Evolutionary conservation across 2,113 vertebrate species (phyloP).

Genomic region (Ceyx margarethae): DNA sequence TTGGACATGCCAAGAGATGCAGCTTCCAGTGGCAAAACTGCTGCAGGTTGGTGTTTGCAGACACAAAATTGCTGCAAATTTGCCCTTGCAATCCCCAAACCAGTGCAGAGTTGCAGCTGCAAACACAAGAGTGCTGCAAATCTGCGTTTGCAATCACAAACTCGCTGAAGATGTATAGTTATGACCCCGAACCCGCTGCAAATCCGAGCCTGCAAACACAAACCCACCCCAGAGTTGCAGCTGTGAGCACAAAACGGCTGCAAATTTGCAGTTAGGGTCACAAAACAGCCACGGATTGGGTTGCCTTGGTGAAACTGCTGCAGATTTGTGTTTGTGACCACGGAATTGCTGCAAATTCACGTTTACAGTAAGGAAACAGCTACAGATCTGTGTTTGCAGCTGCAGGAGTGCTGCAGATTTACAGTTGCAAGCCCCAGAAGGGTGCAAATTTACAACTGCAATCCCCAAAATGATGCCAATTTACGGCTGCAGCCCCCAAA

Average conservation of each 20-base stretch:
- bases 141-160: rapidly evolving
- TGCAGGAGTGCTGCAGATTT: background rate
- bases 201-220: rapidly evolving
- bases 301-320: too few relatives aligned
- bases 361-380: too few relatives aligned
- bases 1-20: rapidly evolving
- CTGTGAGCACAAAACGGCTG: background rate
- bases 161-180: rapidly evolving
- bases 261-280: rapidly evolving
- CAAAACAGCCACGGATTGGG: too few relatives aligned
- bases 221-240: background rate
- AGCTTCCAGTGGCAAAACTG: rapidly evolving
- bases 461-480: background rate
- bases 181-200: rapidly evolving
- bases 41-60: background rate
- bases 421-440: background rate
- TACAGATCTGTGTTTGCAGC: too few relatives aligned
- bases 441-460: background rate
- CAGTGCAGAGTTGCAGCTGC: rapidly evolving
- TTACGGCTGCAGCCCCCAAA: background rate
- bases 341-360: rapidly evolving
- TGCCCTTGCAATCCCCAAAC: rapidly evolving
- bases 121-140: rapidly evolving
- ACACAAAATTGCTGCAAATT: background rate
- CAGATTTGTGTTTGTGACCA: rapidly evolving